phyloP scores from a whole-genome alignment of 2,797 vertebrate species.

The Falco rusticolus region DNA sequence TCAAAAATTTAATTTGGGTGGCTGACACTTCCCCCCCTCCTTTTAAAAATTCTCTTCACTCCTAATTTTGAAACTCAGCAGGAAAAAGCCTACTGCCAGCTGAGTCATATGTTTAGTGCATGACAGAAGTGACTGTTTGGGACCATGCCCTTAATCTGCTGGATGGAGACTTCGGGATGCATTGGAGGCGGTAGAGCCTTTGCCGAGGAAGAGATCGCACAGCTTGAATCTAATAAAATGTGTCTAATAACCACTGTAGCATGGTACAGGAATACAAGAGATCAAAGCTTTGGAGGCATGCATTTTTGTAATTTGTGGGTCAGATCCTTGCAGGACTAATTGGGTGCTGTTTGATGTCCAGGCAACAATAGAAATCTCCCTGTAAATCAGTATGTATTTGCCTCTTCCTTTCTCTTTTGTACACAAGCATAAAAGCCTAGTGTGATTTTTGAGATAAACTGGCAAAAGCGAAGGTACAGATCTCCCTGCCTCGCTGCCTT shows the following conservation, averaged over 20 bases:
- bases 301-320: slow-evolving; percentile 67
- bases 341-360: slow-evolving; percentile 57
- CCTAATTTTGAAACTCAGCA: slow-evolving; percentile 42
- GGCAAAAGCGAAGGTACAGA: neutral
- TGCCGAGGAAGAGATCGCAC: slow-evolving; percentile 1
- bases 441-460: slow-evolving; percentile 13
- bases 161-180: neutral
- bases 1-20: neutral
- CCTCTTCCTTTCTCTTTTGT: neutral
- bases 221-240: slow-evolving; percentile 55
- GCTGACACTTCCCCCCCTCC: neutral
- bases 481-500: neutral
- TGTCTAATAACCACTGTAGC: slow-evolving; percentile 14
- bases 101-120: slow-evolving; percentile 40
- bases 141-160: slow-evolving; percentile 49
- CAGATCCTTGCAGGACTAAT: slow-evolving; percentile 59
- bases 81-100: slow-evolving; percentile 33
- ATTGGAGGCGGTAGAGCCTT: neutral
- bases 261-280: slow-evolving; percentile 12
- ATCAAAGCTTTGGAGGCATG: slow-evolving; percentile 47
- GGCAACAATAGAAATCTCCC: slow-evolving; percentile 46
- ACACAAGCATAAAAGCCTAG: neutral
- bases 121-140: slow-evolving; percentile 45
- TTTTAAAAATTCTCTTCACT: slow-evolving; percentile 38
- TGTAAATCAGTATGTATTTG: slow-evolving; percentile 20